A percentile compares a stretch with the other conserved stretches of the same genome.
These are phyloP conservation scores for Lissonota sp. DNA, from an alignment of 2,888 invertebrate genomes.

Conservation along the genomic window DNA sequence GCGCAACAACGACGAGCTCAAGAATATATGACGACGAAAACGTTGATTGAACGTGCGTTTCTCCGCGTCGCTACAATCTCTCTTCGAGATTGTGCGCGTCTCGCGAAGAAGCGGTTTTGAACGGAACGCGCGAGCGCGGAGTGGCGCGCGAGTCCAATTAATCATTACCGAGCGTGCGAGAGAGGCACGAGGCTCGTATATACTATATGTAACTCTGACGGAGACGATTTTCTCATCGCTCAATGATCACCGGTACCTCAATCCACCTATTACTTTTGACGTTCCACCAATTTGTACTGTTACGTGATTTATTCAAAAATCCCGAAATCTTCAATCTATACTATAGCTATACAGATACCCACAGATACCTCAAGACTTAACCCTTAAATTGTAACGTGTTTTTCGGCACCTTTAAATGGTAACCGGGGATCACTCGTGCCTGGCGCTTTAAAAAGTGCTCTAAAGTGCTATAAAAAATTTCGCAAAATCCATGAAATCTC, in stretches of 20 bases:
- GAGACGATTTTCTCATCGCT: slow-evolving; percentile 28
- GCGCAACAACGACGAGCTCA: slow-evolving; percentile 56
- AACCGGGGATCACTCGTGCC: too few relatives aligned
- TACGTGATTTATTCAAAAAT: too few relatives aligned
- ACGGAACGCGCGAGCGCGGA: slow-evolving; percentile 35
- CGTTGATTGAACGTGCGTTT: slow-evolving; percentile 52
- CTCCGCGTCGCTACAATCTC: slow-evolving; percentile 45
- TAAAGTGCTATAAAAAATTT: too few relatives aligned
- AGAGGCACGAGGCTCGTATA: slow-evolving; percentile 65
- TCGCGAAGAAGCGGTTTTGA: slow-evolving; percentile 61
- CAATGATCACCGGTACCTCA: too few relatives aligned
- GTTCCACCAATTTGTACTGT: background rate
- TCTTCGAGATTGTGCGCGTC: slow-evolving; percentile 33
- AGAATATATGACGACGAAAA: slow-evolving; percentile 5
- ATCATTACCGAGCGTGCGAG: slow-evolving; percentile 68
- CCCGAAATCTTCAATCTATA: background rate
- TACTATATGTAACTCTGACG: slow-evolving; percentile 18
- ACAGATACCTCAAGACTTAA: too few relatives aligned
- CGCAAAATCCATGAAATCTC: too few relatives aligned
- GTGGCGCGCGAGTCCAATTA: slow-evolving; percentile 72
- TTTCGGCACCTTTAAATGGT: too few relatives aligned
- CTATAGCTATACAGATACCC: background rate
- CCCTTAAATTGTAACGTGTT: too few relatives aligned
- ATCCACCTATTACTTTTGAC: background rate
- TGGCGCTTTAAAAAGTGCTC: too few relatives aligned